Evolutionary conservation across 2,113 vertebrate species (phyloP).

Genomic region (Baryphthengus martii): DNA sequence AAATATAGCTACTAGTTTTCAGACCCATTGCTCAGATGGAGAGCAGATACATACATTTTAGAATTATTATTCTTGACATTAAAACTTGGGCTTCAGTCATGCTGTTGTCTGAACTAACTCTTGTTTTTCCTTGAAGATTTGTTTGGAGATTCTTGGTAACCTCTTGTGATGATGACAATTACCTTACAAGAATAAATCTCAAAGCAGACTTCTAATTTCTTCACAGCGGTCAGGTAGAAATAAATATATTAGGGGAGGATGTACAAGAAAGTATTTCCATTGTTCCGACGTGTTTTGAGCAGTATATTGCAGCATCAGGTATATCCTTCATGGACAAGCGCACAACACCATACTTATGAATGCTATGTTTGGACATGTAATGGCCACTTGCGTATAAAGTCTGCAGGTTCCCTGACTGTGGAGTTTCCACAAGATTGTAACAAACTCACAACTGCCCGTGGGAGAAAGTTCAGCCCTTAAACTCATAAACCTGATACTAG

Average conservation of each 20-base stretch:
- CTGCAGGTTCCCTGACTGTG: background rate
- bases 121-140: background rate
- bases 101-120: background rate
- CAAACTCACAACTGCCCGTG: background rate
- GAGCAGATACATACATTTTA: background rate
- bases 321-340: background rate
- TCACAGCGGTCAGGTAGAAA: background rate
- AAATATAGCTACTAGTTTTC: background rate
- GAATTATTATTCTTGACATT: background rate
- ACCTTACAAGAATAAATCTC: background rate
- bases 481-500: background rate
- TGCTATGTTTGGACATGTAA: background rate
- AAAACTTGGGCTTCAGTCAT: background rate
- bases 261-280: background rate
- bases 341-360: background rate
- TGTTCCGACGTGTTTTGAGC: background rate
- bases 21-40: background rate
- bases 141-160: background rate
- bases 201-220: background rate
- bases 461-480: background rate
- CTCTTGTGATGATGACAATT: background rate
- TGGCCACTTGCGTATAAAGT: background rate
- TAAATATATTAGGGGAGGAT: background rate
- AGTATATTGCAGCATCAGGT: background rate
- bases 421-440: background rate